These are phyloP conservation scores for Echinarachnius parma DNA, from an alignment of 53 echinoderm and acorn worm genomes.

Conservation along the genomic window DNA sequence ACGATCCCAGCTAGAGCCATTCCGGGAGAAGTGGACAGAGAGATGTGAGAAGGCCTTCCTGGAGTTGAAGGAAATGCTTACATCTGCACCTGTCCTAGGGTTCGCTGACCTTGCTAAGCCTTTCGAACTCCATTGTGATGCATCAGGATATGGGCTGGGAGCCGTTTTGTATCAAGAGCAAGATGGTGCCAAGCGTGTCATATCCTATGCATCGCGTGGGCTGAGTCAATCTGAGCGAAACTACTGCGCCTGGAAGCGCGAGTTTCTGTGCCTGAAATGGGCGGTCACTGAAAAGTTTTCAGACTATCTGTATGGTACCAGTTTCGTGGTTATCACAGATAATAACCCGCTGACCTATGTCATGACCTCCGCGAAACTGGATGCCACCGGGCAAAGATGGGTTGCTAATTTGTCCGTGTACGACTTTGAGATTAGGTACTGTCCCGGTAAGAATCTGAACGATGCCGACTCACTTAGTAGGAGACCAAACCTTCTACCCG, in stretches of 20 bases:
- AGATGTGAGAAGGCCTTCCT: slow-evolving; percentile 18
- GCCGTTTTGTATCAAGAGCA: slow-evolving; percentile 25
- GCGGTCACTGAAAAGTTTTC: slow-evolving; percentile 48
- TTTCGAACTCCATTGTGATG: slow-evolving; percentile 29
- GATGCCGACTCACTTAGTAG: slow-evolving; percentile 58
- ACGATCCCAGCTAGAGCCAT: slow-evolving; percentile 16
- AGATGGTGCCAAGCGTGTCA: slow-evolving; percentile 14
- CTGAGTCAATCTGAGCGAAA: slow-evolving; percentile 33
- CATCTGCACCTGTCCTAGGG: slow-evolving; percentile 11
- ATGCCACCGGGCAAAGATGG: slow-evolving; percentile 59
- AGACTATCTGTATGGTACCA: slow-evolving; percentile 52
- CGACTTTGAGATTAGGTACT: slow-evolving; percentile 35
- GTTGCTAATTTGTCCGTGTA: slow-evolving; percentile 46
- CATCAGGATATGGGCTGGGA: slow-evolving; percentile 19
- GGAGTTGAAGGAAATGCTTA: slow-evolving; percentile 8
- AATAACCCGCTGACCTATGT: slow-evolving; percentile 59
- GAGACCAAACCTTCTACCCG: slow-evolving; percentile 34
- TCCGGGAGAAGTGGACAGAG: slow-evolving; percentile 26
- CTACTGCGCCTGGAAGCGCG: slow-evolving; percentile 31
- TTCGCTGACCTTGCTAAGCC: slow-evolving; percentile 25
- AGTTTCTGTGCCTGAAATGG: slow-evolving; percentile 56
- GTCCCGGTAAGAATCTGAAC: slow-evolving; percentile 33
- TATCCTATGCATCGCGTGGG: slow-evolving; percentile 31
- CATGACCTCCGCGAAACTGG: slow-evolving; percentile 45
- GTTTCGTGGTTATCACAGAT: slow-evolving; percentile 48